Evolutionary conservation across 2,797 vertebrate genomes (phyloP).

Genomic region (Myioborus melanocephalus): DNA sequence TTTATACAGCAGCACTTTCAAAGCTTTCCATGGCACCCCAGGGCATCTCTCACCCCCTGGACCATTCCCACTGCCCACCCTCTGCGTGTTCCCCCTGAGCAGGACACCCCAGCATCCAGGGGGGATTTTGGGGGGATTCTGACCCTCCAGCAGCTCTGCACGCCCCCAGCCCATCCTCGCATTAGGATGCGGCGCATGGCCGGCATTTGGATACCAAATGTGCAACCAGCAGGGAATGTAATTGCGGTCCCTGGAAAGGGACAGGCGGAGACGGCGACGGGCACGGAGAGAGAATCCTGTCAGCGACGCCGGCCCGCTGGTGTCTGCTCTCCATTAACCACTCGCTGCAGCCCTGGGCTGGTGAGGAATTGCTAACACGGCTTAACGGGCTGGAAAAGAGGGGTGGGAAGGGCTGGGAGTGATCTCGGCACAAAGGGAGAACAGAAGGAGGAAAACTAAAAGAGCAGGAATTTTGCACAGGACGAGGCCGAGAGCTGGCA

Average conservation of each 20-base stretch:
- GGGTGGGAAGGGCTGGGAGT: slow-evolving; percentile 40
- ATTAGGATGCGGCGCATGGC: slow-evolving; percentile 45
- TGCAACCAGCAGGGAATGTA: slow-evolving; percentile 47
- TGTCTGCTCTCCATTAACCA: slow-evolving; percentile 58
- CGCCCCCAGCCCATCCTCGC: neutral
- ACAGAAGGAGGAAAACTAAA: neutral
- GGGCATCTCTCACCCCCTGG: neutral
- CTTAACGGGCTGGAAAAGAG: slow-evolving; percentile 59
- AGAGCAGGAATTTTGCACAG: neutral
- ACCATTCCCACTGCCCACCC: rapidly evolving
- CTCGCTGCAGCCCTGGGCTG: slow-evolving; percentile 33
- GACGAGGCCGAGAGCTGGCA: rapidly evolving
- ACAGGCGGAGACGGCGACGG: slow-evolving; percentile 8
- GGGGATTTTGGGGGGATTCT: rapidly evolving
- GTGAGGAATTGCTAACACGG: slow-evolving; percentile 43
- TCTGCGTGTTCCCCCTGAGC: rapidly evolving
- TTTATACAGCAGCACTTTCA: neutral
- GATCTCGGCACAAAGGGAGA: slow-evolving; percentile 33
- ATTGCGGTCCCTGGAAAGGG: slow-evolving; percentile 46
- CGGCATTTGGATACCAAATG: slow-evolving; percentile 42
- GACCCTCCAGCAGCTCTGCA: neutral
- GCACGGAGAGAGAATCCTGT: slow-evolving; percentile 30
- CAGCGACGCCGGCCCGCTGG: slow-evolving; percentile 30
- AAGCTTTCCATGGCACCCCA: neutral
- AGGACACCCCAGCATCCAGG: rapidly evolving